Base-by-base conservation (phyloP, 2,888 invertebrate genomes). In the Drosophila pseudotakahashii region DNA sequence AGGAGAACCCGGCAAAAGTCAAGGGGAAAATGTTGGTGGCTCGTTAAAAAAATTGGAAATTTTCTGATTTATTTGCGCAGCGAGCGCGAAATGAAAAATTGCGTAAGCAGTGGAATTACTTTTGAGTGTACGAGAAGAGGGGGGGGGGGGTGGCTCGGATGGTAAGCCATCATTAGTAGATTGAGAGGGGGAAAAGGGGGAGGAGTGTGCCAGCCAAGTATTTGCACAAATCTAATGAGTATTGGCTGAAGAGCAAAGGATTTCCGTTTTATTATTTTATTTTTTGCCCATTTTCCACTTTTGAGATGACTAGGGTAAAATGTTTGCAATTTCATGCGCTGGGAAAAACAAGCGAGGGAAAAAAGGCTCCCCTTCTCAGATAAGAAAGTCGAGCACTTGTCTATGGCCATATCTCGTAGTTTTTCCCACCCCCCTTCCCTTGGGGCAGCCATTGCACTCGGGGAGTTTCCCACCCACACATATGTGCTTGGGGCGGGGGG, bases 51-150 rank as follows among this genome's bases (percentile, higher is more conserved):
- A 84, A 85, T 79, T 71, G 85, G 39, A 39, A 48, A 66, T 52
- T 85, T 82, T 81, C 82, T 77, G 85, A 88, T 85, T 88, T 82
- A 88, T 82, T 82, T 79, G 83, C 68, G 67, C 74, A 70, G 53
- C 69, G 74, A 78, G 69, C 70, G 73, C 73, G 75, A 78, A 87
- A 87, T 84, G 81, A 82, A 84, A 87, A 81, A 87, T 87, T 87
- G 88, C 76, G 64, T 81, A 77, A 84, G 79, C 77, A 73, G 75
- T 75, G 76, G 78, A 88, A 85, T 88, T 88, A 82, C 86, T 76
- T 78, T 83, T 75, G 42, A 7, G 30, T 14, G 2, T 7, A 23
- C 6, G 7, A 5, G 11, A 10, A 1, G 37, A 3, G 42, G 3
- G 23, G 13, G 14, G 39, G 23, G 23, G 2, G 16, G 3, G 9